Percentiles rank a stretch among this genome's conserved stretches.
phyloP scores from a whole-genome alignment of 2,113 vertebrate genomes.

The Trematocara nigrifrons region DNA sequence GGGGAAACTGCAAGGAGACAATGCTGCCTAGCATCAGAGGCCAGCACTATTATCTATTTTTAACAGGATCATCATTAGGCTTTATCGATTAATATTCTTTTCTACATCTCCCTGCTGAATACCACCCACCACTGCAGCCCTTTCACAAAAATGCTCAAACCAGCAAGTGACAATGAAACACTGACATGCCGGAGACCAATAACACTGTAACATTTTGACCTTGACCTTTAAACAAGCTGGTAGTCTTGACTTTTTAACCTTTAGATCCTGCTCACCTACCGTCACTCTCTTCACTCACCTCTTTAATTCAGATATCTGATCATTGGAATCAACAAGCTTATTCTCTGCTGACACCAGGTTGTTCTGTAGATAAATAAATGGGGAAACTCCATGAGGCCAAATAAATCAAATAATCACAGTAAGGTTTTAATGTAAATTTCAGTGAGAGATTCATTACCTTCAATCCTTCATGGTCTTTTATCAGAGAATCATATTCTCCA shows the following conservation, averaged over 20 bases:
- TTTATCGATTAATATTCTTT: background rate
- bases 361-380: conserved; percentile 67
- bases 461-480: conserved; percentile 82
- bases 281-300: conserved; percentile 73
- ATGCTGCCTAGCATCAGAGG: background rate
- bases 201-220: background rate
- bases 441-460: conserved; percentile 75
- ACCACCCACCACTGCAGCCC: background rate
- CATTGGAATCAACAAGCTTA: conserved; percentile 82
- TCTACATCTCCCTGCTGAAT: background rate
- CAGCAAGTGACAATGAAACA: background rate
- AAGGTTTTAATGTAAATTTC: background rate
- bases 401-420: background rate
- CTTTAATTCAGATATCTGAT: conserved; percentile 87
- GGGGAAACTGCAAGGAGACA: background rate
- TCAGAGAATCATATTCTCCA: conserved; percentile 84
- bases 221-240: background rate
- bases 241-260: background rate
- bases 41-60: background rate
- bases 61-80: background rate
- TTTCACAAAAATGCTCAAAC: background rate
- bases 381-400: background rate
- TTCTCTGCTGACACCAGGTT: conserved; percentile 84
- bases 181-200: background rate
- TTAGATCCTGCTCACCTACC: background rate